A percentile compares a stretch with the other conserved stretches of the same genome.
phyloP scores from a whole-genome alignment of 2,888 invertebrate genomes.

The Muscina levida region DNA sequence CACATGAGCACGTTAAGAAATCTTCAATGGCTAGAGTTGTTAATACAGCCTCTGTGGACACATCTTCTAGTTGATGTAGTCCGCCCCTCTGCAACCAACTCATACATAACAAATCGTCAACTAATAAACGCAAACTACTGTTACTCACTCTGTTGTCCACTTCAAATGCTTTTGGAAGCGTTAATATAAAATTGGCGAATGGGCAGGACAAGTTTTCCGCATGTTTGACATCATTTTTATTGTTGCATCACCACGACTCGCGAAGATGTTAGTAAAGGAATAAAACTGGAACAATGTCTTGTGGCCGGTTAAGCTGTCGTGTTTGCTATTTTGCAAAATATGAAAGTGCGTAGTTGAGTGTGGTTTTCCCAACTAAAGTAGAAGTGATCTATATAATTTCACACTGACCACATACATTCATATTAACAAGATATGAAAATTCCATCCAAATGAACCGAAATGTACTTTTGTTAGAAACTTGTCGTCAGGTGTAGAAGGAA shows the following conservation, averaged over 20 bases:
- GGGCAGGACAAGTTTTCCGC: constrained; percentile 60
- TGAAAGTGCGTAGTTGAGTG: constrained; percentile 7
- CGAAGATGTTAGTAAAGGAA: not conserved
- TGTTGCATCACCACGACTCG: constrained; percentile 58
- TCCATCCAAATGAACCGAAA: not conserved
- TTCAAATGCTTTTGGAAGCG: no score
- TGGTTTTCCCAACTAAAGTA: not conserved
- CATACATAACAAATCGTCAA: constrained; percentile 8
- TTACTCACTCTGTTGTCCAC: not conserved
- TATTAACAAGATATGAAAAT: no score
- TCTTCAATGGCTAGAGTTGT: not conserved
- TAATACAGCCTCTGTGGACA: not conserved
- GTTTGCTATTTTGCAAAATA: not conserved
- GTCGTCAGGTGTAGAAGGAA: not conserved
- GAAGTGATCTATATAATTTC: constrained; percentile 7
- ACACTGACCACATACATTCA: not conserved
- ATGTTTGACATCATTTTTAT: constrained; percentile 63
- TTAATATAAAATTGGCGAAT: constrained; percentile 5
- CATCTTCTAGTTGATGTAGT: not conserved
- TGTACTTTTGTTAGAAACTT: constrained; percentile 8
- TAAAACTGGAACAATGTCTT: not conserved
- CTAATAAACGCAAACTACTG: not conserved
- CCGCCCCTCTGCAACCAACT: not conserved
- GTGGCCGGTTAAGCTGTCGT: not conserved
- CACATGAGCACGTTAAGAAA: no score